Evolutionary conservation across 37 sponge, comb jelly and placozoan genomes (phyloP).

Genomic region (Chondrilla cf. caribensis): DNA sequence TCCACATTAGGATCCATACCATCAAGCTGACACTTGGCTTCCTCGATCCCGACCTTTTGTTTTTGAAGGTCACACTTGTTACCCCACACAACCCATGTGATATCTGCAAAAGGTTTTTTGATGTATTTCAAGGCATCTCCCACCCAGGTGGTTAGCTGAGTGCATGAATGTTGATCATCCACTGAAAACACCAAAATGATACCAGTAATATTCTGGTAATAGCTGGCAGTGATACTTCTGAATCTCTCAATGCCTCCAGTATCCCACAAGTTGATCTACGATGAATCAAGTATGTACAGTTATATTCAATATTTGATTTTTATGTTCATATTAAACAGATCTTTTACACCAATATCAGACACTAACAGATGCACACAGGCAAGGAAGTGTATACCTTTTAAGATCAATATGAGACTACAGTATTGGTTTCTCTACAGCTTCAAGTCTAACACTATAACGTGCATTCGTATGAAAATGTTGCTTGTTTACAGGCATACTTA

Average conservation of each 20-base stretch:
- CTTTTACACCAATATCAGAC: too few species aligned
- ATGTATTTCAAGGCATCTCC: slow-evolving; percentile 37
- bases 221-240: slow-evolving; percentile 62
- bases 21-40: not conserved
- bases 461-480: too few species aligned
- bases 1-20: not conserved
- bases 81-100: slow-evolving; percentile 57
- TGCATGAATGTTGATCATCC: slow-evolving; percentile 50
- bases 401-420: too few species aligned
- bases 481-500: too few species aligned
- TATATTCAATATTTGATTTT: too few species aligned
- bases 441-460: too few species aligned
- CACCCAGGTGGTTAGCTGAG: slow-evolving; percentile 57
- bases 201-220: slow-evolving; percentile 53
- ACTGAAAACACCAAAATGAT: slow-evolving; percentile 73
- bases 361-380: too few species aligned
- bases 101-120: not conserved
- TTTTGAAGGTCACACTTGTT: slow-evolving; percentile 51
- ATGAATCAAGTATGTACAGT: too few species aligned
- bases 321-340: too few species aligned
- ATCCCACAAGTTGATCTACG: slow-evolving; percentile 59
- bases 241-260: slow-evolving; percentile 78
- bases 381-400: too few species aligned
- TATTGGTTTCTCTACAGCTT: too few species aligned
- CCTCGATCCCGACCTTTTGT: slow-evolving; percentile 31